Evolutionary conservation across 2,113 vertebrate genomes (phyloP).

Genomic region (Ptychochromis oligacanthus): DNA sequence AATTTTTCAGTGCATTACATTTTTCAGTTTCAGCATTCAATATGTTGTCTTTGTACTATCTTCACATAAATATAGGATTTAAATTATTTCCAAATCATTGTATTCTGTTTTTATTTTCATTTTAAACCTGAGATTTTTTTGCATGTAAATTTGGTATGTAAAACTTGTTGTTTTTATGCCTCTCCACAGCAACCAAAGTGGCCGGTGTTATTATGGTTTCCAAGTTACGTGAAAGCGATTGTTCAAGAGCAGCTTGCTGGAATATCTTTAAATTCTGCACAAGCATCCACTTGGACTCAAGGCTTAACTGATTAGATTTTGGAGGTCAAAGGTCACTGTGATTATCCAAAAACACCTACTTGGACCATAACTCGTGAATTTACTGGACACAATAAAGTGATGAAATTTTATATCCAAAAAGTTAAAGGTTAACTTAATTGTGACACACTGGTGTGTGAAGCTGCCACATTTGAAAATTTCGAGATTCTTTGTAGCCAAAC

Average conservation of each 20-base stretch:
- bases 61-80: no score
- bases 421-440: background rate
- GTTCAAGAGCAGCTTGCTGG: background rate
- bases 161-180: background rate
- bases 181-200: background rate
- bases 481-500: background rate
- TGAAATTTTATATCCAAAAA: background rate
- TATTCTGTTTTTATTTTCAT: no score
- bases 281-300: background rate
- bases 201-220: background rate
- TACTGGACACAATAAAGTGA: background rate
- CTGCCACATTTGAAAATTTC: background rate
- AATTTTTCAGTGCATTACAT: no score
- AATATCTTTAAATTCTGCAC: background rate
- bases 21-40: no score
- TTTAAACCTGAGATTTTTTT: slow-evolving; percentile 3
- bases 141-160: background rate
- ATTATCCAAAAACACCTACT: no score
- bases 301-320: no score
- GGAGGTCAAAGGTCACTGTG: no score
- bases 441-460: background rate
- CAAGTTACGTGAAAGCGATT: background rate
- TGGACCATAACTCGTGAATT: background rate
- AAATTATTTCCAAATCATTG: no score
- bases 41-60: no score